Conservation (phyloP, 1,140 invertebrate genomes). For the Venturia canescens region DNA sequence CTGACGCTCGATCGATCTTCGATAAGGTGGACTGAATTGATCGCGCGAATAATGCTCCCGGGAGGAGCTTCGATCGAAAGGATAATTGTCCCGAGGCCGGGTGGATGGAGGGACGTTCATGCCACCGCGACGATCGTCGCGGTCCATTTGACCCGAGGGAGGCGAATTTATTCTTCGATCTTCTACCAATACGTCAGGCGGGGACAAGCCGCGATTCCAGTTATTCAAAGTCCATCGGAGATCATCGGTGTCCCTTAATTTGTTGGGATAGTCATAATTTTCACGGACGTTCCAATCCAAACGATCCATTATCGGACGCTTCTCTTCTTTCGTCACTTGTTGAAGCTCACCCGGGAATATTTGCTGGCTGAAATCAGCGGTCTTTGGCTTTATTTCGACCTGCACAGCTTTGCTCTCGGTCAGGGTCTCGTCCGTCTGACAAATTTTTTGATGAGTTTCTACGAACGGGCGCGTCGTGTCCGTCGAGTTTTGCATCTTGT, state of each 20-base stretch:
- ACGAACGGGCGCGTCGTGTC: slow-evolving; percentile 48
- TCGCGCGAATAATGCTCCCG: slow-evolving; percentile 56
- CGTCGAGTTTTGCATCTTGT: slow-evolving; percentile 30
- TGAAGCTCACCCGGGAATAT: slow-evolving; percentile 63
- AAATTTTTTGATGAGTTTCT: slow-evolving; percentile 72
- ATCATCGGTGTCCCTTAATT: slow-evolving; percentile 66
- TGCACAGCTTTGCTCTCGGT: slow-evolving; percentile 60
- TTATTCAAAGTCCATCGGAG: slow-evolving; percentile 69
- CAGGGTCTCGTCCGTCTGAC: slow-evolving; percentile 69
- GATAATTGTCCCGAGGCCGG: slow-evolving; percentile 55
- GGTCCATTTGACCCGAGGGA: slow-evolving; percentile 43
- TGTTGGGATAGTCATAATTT: slow-evolving; percentile 60
- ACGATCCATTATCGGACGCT: slow-evolving; percentile 68
- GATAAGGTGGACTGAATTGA: slow-evolving; percentile 58
- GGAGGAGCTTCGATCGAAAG: slow-evolving; percentile 49
- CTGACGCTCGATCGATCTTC: slow-evolving; percentile 49
- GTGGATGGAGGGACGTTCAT: slow-evolving; percentile 52
- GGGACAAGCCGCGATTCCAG: slow-evolving; percentile 53
- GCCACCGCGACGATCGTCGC: slow-evolving; percentile 51
- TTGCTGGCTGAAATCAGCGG: slow-evolving; percentile 62
- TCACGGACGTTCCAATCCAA: slow-evolving; percentile 71
- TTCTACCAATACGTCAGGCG: slow-evolving; percentile 53
- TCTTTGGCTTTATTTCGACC: slow-evolving; percentile 44
- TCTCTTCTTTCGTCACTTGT: slow-evolving; percentile 62
- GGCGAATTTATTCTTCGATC: slow-evolving; percentile 54